A percentile compares a stretch with the other conserved stretches of the same genome.
Conservation (phyloP, 2,797 vertebrate genomes). For the Amazona finschi region DNA sequence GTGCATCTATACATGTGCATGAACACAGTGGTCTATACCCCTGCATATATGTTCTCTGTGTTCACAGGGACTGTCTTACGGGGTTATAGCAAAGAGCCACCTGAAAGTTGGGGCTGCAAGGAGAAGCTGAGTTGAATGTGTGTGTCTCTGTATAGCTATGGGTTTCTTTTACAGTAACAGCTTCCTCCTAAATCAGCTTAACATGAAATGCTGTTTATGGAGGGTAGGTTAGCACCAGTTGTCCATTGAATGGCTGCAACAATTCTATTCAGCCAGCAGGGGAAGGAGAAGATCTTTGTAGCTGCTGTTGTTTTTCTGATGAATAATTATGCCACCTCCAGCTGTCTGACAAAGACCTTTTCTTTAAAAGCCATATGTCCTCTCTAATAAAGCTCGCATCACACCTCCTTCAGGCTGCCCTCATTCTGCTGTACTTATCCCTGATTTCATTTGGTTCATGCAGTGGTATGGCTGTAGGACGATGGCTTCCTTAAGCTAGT, state of each 20-base stretch:
- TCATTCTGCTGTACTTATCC: not conserved
- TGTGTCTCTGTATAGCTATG: not conserved
- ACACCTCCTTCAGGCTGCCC: constrained; percentile 42
- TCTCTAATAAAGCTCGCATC: constrained; percentile 6
- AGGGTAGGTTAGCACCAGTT: not conserved
- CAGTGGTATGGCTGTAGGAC: not conserved
- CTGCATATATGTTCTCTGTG: rapidly evolving
- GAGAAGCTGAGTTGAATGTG: not conserved
- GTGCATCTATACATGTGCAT: not conserved
- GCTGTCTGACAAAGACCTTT: constrained; percentile 1
- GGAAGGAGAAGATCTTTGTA: not conserved
- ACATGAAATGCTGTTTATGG: not conserved
- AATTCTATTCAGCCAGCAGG: not conserved
- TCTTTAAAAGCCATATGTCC: constrained; percentile 35
- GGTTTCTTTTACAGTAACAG: not conserved
- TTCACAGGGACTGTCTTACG: not conserved
- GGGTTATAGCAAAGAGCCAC: not conserved
- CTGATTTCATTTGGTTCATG: not conserved
- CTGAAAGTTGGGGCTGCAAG: not conserved
- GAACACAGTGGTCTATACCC: not conserved
- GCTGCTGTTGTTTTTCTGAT: not conserved
- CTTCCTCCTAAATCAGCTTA: not conserved
- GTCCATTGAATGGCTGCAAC: not conserved
- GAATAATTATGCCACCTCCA: constrained; percentile 7
- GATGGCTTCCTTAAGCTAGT: not conserved